These are phyloP conservation scores for Marisa cornuarietis DNA, from an alignment of 1,140 invertebrate species.

Conservation along the genomic window DNA sequence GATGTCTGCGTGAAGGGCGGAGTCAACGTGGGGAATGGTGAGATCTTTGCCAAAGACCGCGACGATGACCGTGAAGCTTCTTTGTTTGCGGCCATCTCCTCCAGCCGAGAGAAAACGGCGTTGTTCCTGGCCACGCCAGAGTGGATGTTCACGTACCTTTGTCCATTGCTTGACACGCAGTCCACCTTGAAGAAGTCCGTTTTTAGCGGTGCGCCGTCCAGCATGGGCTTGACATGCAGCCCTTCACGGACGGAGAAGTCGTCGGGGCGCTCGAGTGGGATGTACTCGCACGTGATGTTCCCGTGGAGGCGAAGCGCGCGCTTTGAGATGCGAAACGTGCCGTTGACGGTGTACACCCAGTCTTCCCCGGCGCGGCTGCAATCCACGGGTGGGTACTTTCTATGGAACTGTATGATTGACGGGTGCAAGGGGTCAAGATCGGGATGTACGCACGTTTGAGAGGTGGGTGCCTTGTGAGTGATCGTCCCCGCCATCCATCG, in stretches of 20 bases:
- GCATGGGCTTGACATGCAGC: constrained; percentile 27
- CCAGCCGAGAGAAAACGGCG: constrained; percentile 2
- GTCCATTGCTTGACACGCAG: constrained; percentile 37
- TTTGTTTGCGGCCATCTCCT: neutral
- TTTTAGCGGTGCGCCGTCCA: constrained; percentile 31
- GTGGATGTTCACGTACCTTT: constrained; percentile 50
- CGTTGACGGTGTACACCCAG: constrained; percentile 44
- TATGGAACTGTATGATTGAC: constrained; percentile 76
- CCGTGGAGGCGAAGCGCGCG: constrained; percentile 29
- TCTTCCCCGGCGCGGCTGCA: constrained; percentile 69
- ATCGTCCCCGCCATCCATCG: too few relatives aligned
- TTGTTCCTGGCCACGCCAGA: constrained; percentile 41
- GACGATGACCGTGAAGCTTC: neutral
- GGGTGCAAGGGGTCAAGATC: constrained; percentile 73
- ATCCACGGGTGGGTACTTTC: constrained; percentile 70
- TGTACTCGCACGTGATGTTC: constrained; percentile 43
- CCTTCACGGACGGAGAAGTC: constrained; percentile 24
- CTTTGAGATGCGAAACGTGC: constrained; percentile 33
- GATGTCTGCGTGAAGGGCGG: neutral
- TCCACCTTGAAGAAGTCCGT: constrained; percentile 50
- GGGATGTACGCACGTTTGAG: constrained; percentile 73
- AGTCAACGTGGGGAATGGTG: neutral
- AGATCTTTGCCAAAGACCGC: neutral
- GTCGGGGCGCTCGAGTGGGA: constrained; percentile 34
- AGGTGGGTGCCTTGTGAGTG: neutral